A percentile compares a stretch with the other conserved stretches of the same genome.
These are phyloP conservation scores for Anniella stebbinsi DNA, from an alignment of 2,797 vertebrate genomes.

Conservation along the genomic window DNA sequence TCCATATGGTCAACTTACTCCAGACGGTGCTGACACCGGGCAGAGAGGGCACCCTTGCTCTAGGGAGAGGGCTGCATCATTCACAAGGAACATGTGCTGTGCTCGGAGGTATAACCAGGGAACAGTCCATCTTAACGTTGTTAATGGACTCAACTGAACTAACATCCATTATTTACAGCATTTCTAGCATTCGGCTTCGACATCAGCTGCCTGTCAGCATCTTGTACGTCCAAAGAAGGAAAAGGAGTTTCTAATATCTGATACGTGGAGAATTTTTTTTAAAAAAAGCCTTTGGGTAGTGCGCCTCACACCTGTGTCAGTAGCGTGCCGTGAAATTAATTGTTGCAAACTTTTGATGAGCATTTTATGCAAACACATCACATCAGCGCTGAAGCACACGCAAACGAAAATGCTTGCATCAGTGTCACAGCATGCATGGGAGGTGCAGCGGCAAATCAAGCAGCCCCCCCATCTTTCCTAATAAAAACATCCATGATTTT, in stretches of 20 bases:
- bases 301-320: constrained; percentile 46
- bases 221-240: constrained; percentile 56
- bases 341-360: constrained; percentile 61
- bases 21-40: constrained; percentile 8
- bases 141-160: constrained; percentile 57
- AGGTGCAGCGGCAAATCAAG: rapidly evolving
- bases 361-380: constrained; percentile 68
- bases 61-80: background rate
- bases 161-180: constrained; percentile 65
- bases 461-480: constrained; percentile 18
- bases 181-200: constrained; percentile 68
- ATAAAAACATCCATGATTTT: constrained; percentile 46
- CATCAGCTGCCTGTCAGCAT: constrained; percentile 53
- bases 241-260: constrained; percentile 58
- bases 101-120: constrained; percentile 29
- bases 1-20: too few relatives aligned
- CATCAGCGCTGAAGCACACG: constrained; percentile 71
- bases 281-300: constrained; percentile 71
- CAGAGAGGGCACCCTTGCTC: constrained; percentile 31
- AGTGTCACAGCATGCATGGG: constrained; percentile 27
- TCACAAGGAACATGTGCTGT: constrained; percentile 45
- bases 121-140: constrained; percentile 43
- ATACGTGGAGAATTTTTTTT: constrained; percentile 73
- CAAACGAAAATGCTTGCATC: constrained; percentile 56
- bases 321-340: constrained; percentile 44